Evolutionary conservation across 2,113 vertebrate genomes (phyloP).

Genomic region (Micronycteris hirsuta): DNA sequence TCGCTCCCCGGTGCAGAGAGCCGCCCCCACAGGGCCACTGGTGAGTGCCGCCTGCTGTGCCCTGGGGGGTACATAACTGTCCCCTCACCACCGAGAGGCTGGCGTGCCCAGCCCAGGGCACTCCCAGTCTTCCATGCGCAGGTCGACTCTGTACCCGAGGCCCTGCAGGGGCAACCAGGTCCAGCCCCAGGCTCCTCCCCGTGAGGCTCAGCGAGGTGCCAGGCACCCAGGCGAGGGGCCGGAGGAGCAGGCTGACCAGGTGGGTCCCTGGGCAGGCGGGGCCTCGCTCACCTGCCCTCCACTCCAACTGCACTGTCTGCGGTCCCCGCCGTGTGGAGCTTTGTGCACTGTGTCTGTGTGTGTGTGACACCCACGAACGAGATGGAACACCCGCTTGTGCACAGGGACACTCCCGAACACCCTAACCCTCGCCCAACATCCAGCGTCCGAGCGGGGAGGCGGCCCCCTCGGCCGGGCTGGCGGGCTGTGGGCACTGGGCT

Average conservation of each 20-base stretch:
- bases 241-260: rapidly evolving
- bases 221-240: too few species aligned
- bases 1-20: not conserved
- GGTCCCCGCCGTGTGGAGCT: not conserved
- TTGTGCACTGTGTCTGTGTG: not conserved
- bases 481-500: too few species aligned
- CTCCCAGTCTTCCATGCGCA: rapidly evolving
- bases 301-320: not conserved
- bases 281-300: not conserved
- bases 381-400: rapidly evolving
- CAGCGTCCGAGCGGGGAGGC: too few species aligned
- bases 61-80: not conserved
- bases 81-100: not conserved
- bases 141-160: rapidly evolving
- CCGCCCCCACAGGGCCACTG: rapidly evolving
- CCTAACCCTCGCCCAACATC: too few species aligned
- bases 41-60: not conserved
- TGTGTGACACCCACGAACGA: rapidly evolving
- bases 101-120: too few species aligned
- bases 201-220: rapidly evolving
- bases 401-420: rapidly evolving
- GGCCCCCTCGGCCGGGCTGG: too few species aligned
- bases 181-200: rapidly evolving
- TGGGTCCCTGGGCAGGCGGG: not conserved
- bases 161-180: too few species aligned